Evolutionary conservation across 2,888 invertebrate species (phyloP), one percentile per base, ranked within the genome.

Genomic region (Mechanitis mazaeus): DNA sequence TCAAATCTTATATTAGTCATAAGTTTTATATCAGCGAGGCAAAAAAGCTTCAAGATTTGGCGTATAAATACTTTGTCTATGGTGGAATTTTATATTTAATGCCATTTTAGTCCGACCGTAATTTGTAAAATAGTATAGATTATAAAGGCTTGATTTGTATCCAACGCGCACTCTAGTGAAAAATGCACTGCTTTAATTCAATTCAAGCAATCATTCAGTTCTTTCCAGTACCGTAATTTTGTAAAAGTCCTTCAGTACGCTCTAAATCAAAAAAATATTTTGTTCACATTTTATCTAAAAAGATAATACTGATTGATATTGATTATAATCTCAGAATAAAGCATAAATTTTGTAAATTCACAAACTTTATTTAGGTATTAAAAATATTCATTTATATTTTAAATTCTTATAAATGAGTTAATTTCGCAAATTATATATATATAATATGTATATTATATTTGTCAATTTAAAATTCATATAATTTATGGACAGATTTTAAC

Each of bases 1-100:
- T 31, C 31, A 50, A 50, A 31, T 50, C 50, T 50, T 50, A 50
- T 4, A 31, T 6, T 50, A 50, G 31, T 50, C 50, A 50, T 50
- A 50, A 50, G 50, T 50, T 50, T 47, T n/a, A 31, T 50, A 50
- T 50, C 50, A 50, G 50, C 50, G 50, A 50, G 50, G 50, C 50
- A 50, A 7, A 50, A n/a, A 50, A 50, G 50, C 50, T 11, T 50
- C 31, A 31, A 31, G 31, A 50, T 31, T 50, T 50, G 31, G 42
- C 42, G 42, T 42, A 42, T 9, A 42, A 42, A 50, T 50, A 50
- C 9, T 50, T 7, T 50, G 9, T 9, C 28, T 11, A 50, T 42
- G 6, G 11, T 42, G 9, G 11, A 42, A 35, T 5, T 20, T 20
- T 20, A 38, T 38, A 38, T 38, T 42, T 42, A 42, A 42, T 9